Conservation (phyloP, 2,888 invertebrate species). For the Caenorhabditis zanzibari region DNA sequence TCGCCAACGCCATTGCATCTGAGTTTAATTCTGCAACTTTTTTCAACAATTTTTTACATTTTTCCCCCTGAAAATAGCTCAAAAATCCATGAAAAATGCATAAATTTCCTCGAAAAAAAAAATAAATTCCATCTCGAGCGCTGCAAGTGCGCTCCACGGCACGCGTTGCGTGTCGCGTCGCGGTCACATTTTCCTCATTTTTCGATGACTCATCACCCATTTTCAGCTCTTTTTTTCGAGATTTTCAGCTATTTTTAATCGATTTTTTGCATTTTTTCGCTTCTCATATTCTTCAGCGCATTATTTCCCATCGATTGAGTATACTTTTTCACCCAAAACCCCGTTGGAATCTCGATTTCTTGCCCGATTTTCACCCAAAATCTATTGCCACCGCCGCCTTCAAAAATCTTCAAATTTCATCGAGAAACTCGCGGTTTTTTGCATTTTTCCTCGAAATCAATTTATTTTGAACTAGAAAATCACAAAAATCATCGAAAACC, state of each 20-base stretch:
- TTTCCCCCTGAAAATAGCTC: neutral
- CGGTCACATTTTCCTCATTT: conserved; percentile 28
- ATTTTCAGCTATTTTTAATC: conserved; percentile 19
- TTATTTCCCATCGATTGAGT: conserved; percentile 14
- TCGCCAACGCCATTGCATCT: conserved; percentile 54
- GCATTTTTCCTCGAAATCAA: neutral
- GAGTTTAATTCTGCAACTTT: conserved; percentile 51
- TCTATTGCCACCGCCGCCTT: neutral
- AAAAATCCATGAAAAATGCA: neutral
- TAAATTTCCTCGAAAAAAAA: neutral
- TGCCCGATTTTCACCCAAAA: neutral
- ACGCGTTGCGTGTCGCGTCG: conserved; percentile 51
- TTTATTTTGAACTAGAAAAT: conserved; percentile 23
- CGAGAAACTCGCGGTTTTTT: conserved; percentile 21
- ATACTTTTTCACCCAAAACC: neutral
- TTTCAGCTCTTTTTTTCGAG: conserved; percentile 37
- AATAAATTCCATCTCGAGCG: conserved; percentile 8
- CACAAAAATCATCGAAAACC: neutral
- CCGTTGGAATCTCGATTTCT: neutral
- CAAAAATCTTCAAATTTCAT: neutral
- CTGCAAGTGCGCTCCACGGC: conserved; percentile 46
- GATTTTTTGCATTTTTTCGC: conserved; percentile 12
- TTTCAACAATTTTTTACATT: neutral
- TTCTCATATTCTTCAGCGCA: neutral
- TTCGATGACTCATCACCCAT: conserved; percentile 47